Conservation (phyloP, 2,888 invertebrate genomes). For the Chalcosyrphus nemorum region DNA sequence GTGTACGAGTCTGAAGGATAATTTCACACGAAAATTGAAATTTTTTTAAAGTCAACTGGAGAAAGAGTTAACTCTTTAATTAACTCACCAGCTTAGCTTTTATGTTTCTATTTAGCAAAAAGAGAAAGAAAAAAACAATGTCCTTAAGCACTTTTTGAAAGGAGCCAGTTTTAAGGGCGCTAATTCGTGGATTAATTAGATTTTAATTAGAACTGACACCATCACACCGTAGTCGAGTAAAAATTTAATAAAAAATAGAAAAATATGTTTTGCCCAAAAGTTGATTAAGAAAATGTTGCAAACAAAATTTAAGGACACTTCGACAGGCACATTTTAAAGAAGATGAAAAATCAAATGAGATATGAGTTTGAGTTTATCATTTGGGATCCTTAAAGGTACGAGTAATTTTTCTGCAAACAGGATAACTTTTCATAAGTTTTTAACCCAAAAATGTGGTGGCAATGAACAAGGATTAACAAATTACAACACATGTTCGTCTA, state of each 20-base stretch:
- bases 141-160: not conserved
- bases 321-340: not conserved
- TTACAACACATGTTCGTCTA: no score
- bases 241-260: constrained; percentile 18
- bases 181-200: constrained; percentile 26
- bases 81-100: not conserved
- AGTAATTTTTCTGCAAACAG: no score
- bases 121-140: no score
- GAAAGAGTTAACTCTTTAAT: not conserved
- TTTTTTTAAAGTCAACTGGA: not conserved
- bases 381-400: no score
- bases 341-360: not conserved
- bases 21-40: not conserved
- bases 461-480: no score
- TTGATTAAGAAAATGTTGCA: constrained; percentile 7
- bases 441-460: no score
- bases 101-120: not conserved
- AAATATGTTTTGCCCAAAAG: not conserved
- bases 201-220: constrained; percentile 23
- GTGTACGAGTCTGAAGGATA: not conserved
- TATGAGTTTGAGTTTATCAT: no score
- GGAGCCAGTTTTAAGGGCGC: constrained; percentile 4
- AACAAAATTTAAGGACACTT: not conserved
- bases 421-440: no score
- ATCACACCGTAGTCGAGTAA: not conserved